Evolutionary conservation across 2,797 vertebrate genomes (phyloP), one percentile per base, ranked within the genome.

Genomic region (Urophycis tenuis): DNA sequence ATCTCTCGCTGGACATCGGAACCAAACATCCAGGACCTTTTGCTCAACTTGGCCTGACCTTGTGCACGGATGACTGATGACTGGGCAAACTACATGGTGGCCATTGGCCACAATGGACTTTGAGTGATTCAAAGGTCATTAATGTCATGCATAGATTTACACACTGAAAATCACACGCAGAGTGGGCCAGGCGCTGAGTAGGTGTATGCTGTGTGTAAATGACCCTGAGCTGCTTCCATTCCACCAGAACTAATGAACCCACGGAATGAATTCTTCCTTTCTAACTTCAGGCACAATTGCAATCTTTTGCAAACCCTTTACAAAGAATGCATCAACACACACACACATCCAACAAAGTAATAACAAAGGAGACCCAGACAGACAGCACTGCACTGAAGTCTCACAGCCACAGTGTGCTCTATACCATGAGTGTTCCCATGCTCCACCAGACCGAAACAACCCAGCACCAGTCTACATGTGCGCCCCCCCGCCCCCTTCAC

Each of bases 1-100:
- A 86, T 86, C 49, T 53, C 29, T 80, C 78, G 45, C 80, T 82
- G 80, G 74, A 76, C 84, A 80, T 80, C 84, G 53, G 81, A 81
- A 85, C 73, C 31, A 64, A 87, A 87, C 84, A 79, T 75, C 12
- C 60, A 41, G 82, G 84, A 91, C 90, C 87, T 91, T 93, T 91
- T 69, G 1, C 76, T 88, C 77, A 87, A 85, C 87, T 87, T 73
- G 53, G 9, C 30, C 77, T 87, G 87, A 89, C 86, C 83, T 91
- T 86, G 77, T 17, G 67, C 71, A 78, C 70, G 75, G 72, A 53
- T 35, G 73, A 81, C 53, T 69, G 53, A 79, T 35, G 79, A 32
- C 29, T 32, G 69, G 29, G 69, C 69, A 31, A 14, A 12, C 14
- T n/a, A n/a, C 31, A 30, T 70, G 31, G 12, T 31, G 29, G 64